phyloP scores from a whole-genome alignment of 2,113 vertebrate species.

The Oxyura jamaicensis region DNA sequence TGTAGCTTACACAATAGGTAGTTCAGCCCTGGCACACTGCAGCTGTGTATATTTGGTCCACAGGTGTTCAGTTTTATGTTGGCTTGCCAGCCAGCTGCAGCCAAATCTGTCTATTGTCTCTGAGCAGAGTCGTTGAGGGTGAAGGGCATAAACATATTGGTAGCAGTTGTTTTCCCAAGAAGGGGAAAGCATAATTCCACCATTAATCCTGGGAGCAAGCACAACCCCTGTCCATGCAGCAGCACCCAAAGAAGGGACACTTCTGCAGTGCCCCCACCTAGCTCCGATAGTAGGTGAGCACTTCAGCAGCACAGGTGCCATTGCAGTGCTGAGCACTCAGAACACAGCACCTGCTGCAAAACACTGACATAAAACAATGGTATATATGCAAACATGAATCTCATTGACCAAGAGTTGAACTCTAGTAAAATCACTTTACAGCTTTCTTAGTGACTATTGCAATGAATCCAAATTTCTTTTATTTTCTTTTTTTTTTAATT shows the following conservation, averaged over 20 bases:
- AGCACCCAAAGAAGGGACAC: background rate
- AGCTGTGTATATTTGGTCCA: background rate
- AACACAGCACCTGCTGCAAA: conserved; percentile 46
- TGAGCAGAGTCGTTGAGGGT: fast-evolving
- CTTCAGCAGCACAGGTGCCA: conserved; percentile 36
- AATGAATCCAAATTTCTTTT: background rate
- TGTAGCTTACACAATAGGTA: background rate
- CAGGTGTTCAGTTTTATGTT: background rate
- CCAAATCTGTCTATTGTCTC: background rate
- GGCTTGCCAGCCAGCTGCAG: background rate
- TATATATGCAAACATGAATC: conserved; percentile 40
- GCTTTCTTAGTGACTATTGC: conserved; percentile 5
- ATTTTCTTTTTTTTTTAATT: background rate
- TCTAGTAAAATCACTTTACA: conserved; percentile 55
- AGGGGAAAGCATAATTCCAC: background rate
- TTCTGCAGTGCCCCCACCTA: fast-evolving
- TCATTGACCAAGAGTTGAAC: conserved; percentile 61
- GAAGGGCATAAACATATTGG: background rate
- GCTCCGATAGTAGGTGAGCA: background rate
- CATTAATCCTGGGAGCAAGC: background rate
- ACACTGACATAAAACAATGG: background rate
- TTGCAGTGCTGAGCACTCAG: background rate
- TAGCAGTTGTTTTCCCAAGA: background rate
- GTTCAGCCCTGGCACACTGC: background rate
- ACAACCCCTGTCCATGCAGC: background rate